phyloP scores from a whole-genome alignment of 2,797 vertebrate genomes.

The Falco concolor region DNA sequence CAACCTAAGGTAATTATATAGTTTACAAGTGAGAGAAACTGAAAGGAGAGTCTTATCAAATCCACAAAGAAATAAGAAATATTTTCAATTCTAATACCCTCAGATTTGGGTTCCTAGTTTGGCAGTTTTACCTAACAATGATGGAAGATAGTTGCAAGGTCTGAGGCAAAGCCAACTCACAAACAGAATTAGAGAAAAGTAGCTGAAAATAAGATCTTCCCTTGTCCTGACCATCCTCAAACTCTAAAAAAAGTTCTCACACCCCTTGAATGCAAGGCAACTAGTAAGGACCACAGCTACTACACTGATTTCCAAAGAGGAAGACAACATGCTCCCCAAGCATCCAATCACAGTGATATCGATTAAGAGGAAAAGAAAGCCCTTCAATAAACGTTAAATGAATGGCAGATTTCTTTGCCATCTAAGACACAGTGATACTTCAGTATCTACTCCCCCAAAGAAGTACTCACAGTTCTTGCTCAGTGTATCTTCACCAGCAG shows the following conservation, averaged over 20 bases:
- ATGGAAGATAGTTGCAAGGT: neutral
- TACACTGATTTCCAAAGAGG: neutral
- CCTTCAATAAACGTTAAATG: neutral
- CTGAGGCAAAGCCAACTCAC: neutral
- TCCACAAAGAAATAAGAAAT: neutral
- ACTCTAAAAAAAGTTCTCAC: neutral
- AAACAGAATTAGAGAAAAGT: neutral
- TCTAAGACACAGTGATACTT: neutral
- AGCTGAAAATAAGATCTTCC: neutral
- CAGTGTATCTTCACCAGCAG: neutral
- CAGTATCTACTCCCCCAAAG: neutral
- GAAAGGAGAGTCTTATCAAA: neutral
- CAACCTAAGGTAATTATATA: neutral
- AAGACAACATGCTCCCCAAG: neutral
- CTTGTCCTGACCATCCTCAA: neutral
- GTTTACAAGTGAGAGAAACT: neutral
- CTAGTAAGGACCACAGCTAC: neutral
- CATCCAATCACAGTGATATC: neutral
- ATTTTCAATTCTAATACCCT: neutral
- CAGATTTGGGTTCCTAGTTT: neutral
- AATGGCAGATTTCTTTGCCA: neutral
- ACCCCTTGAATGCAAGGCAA: neutral
- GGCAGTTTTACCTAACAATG: neutral
- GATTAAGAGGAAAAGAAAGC: neutral
- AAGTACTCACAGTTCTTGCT: neutral